A percentile compares a stretch with the other conserved stretches of the same genome.
Conservation (phyloP, 2,888 invertebrate species). For the Leistus spinibarbis region DNA sequence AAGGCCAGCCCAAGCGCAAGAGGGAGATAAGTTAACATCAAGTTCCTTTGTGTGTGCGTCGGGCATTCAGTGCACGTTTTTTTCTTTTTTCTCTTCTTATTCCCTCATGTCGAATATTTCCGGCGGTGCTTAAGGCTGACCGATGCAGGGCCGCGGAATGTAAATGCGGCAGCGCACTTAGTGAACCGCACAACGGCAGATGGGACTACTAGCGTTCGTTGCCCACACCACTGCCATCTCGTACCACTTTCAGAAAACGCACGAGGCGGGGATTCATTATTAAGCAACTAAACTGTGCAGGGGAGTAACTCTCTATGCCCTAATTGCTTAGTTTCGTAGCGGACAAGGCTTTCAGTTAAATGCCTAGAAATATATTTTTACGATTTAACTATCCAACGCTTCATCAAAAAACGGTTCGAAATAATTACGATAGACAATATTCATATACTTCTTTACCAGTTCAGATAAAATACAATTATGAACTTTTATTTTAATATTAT, state of each 20-base stretch:
- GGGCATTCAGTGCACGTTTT: slow-evolving; percentile 46
- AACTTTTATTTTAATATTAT: no score
- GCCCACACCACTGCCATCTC: neutral
- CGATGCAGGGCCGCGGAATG: slow-evolving; percentile 44
- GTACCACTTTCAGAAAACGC: neutral
- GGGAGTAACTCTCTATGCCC: neutral
- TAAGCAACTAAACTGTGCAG: neutral
- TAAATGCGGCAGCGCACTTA: slow-evolving; percentile 44
- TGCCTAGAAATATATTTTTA: no score
- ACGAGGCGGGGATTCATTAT: neutral
- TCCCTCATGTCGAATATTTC: slow-evolving; percentile 47
- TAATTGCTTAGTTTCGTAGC: no score
- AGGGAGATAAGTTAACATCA: slow-evolving; percentile 36
- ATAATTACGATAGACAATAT: no score
- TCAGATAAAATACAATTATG: no score
- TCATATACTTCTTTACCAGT: no score
- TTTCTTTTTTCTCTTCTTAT: slow-evolving; percentile 41
- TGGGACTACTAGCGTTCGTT: slow-evolving; percentile 39
- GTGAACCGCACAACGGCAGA: slow-evolving; percentile 42
- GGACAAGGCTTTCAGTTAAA: no score
- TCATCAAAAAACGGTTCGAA: no score
- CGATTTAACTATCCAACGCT: no score
- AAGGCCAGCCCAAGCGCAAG: slow-evolving; percentile 8
- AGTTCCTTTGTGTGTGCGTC: slow-evolving; percentile 41
- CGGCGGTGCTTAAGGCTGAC: slow-evolving; percentile 45